Base-by-base conservation (phyloP, 2,888 invertebrate genomes). In the Trichopoda pennipes region DNA sequence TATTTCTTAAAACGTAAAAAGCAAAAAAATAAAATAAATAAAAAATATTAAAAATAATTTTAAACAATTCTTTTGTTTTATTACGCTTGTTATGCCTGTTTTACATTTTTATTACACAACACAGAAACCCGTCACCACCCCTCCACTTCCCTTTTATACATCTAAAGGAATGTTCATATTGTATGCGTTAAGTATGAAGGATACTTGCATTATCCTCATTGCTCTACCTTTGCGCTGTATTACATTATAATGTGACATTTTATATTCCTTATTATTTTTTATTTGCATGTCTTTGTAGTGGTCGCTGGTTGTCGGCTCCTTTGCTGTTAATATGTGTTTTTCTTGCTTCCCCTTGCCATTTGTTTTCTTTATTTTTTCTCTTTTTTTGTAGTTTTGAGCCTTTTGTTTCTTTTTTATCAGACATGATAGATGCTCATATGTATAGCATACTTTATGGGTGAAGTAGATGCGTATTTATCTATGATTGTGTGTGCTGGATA, bases 261-360 rank as follows among this genome's bases (percentile, higher is more conserved):
- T 74, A 58, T 81, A 78, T 72, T 79, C 66, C 74, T 78, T 78
- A 51, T 68, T 77, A 64, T 78, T 61, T n/a, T 63, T 81, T 70
- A 79, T 82, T 79, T 82, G 72, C 75, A 76, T 82, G 72, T 56
- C 61, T 82, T 82, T 82, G 68, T 82, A 80, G 82, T 76, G 82
- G 77, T 81, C 77, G 70, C 21, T 63, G 28, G 49, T 23, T 66
- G 77, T 69, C 77, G 81, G 77, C 68, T 69, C 63, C 51, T 81
- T 75, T 82, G 51, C 74, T 42, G 55, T 44, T 61, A 47, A 49
- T n/a, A n/a, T 64, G 44, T 70, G 56, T 68, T 51, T 28, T 44
- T 69, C 51, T 42, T 78, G 49, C 35, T 28, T 28, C 28, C 28
- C 28, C 38, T 72, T 23, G 49, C 17, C n/a, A 16, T 17, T 47